Evolutionary conservation across 30 jellyfish, hydroid and myxozoan genomes (phyloP).

Genomic region (Hydra vulgaris): DNA sequence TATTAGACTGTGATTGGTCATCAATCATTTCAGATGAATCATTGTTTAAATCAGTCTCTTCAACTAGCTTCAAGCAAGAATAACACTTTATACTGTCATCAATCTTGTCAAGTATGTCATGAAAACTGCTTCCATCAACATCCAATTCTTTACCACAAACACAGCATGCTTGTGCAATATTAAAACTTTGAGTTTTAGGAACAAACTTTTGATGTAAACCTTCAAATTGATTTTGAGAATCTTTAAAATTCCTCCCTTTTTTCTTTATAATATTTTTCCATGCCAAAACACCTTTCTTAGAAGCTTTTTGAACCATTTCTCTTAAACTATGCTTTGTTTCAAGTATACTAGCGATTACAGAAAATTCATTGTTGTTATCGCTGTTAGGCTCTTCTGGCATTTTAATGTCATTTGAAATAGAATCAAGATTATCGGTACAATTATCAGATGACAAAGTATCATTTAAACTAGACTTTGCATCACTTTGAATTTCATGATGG

Average conservation of each 20-base stretch:
- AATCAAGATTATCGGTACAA: not conserved
- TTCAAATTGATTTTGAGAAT: constrained; percentile 1
- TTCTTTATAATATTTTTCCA: constrained; percentile 60
- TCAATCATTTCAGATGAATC: constrained; percentile 17
- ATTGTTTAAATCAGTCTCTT: constrained; percentile 12
- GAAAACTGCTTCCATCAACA: constrained; percentile 62
- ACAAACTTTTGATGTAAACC: constrained; percentile 18
- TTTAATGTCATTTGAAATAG: not conserved
- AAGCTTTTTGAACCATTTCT: constrained; percentile 91
- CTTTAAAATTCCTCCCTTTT: not conserved
- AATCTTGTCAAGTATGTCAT: constrained; percentile 44
- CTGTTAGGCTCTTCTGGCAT: not conserved
- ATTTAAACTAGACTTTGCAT: not conserved
- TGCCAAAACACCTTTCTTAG: constrained; percentile 75
- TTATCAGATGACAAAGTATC: constrained; percentile 35
- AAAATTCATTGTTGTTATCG: constrained; percentile 16
- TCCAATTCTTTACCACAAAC: constrained; percentile 87
- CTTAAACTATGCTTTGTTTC: constrained; percentile 81
- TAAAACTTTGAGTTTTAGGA: constrained; percentile 51
- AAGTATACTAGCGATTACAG: constrained; percentile 63
- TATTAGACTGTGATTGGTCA: constrained; percentile 12
- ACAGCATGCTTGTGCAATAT: constrained; percentile 66
- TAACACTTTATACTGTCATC: constrained; percentile 45
- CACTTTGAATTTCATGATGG: constrained; percentile 11
- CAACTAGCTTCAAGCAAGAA: constrained; percentile 42